These are phyloP conservation scores for Romanogobio albipinnatus DNA, from an alignment of 2,113 vertebrate species.

Conservation along the genomic window DNA sequence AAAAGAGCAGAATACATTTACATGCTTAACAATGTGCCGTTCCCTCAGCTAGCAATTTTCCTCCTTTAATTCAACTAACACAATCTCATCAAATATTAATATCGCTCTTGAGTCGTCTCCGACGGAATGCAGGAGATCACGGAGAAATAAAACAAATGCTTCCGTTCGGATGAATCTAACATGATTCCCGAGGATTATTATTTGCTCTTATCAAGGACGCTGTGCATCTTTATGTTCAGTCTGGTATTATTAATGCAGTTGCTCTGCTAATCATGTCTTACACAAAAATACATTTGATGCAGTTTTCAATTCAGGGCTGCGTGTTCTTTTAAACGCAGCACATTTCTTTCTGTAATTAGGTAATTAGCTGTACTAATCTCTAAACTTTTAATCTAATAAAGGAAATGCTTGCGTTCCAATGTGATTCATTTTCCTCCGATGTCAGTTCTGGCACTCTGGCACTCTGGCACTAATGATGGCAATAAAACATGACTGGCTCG, in stretches of 20 bases:
- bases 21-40: slow-evolving; percentile 67
- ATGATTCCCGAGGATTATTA: neutral
- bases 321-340: neutral
- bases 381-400: slow-evolving; percentile 23
- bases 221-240: neutral
- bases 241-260: slow-evolving; percentile 4
- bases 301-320: neutral
- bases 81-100: slow-evolving; percentile 71
- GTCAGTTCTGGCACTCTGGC: neutral
- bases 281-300: neutral
- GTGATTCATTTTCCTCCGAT: neutral
- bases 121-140: slow-evolving; percentile 41
- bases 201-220: slow-evolving; percentile 9
- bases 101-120: slow-evolving; percentile 58
- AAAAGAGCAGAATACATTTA: slow-evolving; percentile 63
- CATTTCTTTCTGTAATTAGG: slow-evolving; percentile 13
- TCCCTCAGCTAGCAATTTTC: slow-evolving; percentile 60
- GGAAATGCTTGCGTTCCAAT: neutral
- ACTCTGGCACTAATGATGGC: neutral
- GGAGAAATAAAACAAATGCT: neutral
- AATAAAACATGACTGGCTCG: slow-evolving; percentile 13
- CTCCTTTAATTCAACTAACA: slow-evolving; percentile 68
- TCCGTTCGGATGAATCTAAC: neutral
- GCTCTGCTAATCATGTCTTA: neutral
- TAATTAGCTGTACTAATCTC: neutral